A percentile compares a stretch with the other conserved stretches of the same genome.
These are phyloP conservation scores for Auanema freiburgensis DNA, from an alignment of 2,888 invertebrate genomes.

Conservation along the genomic window DNA sequence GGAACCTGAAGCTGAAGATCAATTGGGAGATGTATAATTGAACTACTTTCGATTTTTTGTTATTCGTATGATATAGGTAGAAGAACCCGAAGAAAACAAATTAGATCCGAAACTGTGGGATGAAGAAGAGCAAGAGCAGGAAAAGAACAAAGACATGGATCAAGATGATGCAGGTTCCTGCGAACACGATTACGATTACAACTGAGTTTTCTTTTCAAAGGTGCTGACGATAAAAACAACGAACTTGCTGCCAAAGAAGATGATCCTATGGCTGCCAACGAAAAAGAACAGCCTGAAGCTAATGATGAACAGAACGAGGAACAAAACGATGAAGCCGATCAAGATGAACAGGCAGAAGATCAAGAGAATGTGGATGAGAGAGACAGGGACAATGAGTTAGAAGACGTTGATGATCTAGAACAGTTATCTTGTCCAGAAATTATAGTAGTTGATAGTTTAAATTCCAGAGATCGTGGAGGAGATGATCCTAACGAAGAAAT, in stretches of 20 bases:
- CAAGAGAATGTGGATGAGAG: slow-evolving; percentile 43
- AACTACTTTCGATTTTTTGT: background rate
- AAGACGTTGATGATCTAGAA: slow-evolving; percentile 68
- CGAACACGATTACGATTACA: background rate
- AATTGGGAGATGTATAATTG: slow-evolving; percentile 35
- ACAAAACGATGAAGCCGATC: slow-evolving; percentile 42
- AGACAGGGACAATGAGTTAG: slow-evolving; percentile 67
- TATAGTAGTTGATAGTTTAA: too few relatives aligned
- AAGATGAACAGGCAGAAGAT: slow-evolving; percentile 66
- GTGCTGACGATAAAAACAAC: slow-evolving; percentile 47
- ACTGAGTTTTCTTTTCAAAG: slow-evolving; percentile 13
- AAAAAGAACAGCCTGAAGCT: slow-evolving; percentile 78
- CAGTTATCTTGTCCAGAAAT: too few relatives aligned
- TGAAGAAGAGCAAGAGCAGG: slow-evolving; percentile 70
- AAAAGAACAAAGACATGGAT: slow-evolving; percentile 71
- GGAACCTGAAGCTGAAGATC: slow-evolving; percentile 46
- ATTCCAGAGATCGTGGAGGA: background rate
- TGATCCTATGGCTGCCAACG: slow-evolving; percentile 64
- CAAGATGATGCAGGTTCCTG: slow-evolving; percentile 31
- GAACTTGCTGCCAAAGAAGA: slow-evolving; percentile 68
- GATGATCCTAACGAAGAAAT: slow-evolving; percentile 65
- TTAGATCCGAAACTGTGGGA: slow-evolving; percentile 96
- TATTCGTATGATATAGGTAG: slow-evolving; percentile 67
- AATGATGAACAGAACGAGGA: slow-evolving; percentile 68
- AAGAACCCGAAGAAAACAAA: slow-evolving; percentile 77